Evolutionary conservation across 2,113 vertebrate species (phyloP).

Genomic region (Pachycephala philippinensis): DNA sequence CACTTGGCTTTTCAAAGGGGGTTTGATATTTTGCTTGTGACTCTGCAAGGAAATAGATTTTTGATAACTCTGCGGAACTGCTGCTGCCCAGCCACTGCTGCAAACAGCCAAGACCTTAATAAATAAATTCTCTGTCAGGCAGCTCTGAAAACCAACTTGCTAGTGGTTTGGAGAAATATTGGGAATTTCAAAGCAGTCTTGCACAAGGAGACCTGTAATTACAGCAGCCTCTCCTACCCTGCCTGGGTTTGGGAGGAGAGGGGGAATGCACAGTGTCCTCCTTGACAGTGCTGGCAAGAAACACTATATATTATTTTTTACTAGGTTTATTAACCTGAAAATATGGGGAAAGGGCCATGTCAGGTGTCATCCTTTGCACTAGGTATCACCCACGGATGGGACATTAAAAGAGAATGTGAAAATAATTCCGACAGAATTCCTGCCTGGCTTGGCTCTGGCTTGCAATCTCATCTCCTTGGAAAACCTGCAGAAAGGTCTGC

Average conservation of each 20-base stretch:
- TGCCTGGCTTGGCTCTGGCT: neutral
- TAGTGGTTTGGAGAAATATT: neutral
- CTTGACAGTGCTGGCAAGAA: neutral
- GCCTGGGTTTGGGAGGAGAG: neutral
- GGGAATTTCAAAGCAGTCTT: conserved; percentile 16
- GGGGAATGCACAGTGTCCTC: neutral
- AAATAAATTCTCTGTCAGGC: conserved; percentile 59
- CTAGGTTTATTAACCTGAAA: neutral
- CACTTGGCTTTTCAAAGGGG: conserved; percentile 28
- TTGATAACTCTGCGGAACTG: conserved; percentile 50
- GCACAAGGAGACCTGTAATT: neutral
- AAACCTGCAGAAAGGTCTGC: neutral
- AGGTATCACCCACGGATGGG: neutral
- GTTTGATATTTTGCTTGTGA: conserved; percentile 51
- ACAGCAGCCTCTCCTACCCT: neutral
- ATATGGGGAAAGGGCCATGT: neutral
- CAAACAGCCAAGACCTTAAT: conserved; percentile 34
- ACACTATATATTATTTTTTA: neutral
- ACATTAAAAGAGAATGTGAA: neutral
- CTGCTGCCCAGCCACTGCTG: conserved; percentile 10
- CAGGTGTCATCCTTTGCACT: neutral
- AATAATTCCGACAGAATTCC: neutral
- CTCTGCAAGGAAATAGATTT: conserved; percentile 57
- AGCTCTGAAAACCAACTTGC: neutral
- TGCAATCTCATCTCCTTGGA: neutral